Conservation (phyloP, 2,888 invertebrate genomes). For the Lasioglossum marginatum region DNA sequence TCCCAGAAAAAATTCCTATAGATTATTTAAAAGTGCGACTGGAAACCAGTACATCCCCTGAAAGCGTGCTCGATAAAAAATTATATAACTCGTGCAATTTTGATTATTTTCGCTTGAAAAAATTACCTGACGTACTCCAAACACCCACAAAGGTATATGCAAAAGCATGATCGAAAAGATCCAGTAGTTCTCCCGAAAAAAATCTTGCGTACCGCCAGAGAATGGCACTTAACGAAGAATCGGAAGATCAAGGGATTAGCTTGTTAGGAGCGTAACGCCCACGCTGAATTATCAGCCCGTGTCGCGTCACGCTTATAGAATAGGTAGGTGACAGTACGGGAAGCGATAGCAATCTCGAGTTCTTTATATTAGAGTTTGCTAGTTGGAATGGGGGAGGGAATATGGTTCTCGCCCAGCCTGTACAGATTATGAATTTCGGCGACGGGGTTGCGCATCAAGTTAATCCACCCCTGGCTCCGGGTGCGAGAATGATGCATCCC, state of each 20-base stretch:
- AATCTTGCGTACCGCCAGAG: neutral
- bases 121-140: too few species aligned
- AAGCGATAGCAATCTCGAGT: slow-evolving; percentile 23
- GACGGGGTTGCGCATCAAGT: slow-evolving; percentile 71
- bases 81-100: neutral
- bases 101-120: too few species aligned
- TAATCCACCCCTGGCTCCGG: slow-evolving; percentile 67
- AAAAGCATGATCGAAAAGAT: too few species aligned
- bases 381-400: slow-evolving; percentile 36
- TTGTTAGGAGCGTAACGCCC: neutral
- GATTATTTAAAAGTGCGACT: neutral
- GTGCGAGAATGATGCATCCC: slow-evolving; percentile 74
- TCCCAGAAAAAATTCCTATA: neutral
- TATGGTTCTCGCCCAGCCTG: slow-evolving; percentile 53
- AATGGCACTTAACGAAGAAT: neutral
- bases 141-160: too few species aligned
- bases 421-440: slow-evolving; percentile 70
- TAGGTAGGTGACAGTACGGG: neutral
- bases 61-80: neutral
- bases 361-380: slow-evolving; percentile 53
- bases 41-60: neutral
- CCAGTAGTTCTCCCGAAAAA: neutral
- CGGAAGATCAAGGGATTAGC: neutral
- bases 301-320: slow-evolving; percentile 10
- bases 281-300: neutral